A percentile compares a stretch with the other conserved stretches of the same genome.
Conservation (phyloP, 2,113 vertebrate genomes). For the Tursiops truncatus region DNA sequence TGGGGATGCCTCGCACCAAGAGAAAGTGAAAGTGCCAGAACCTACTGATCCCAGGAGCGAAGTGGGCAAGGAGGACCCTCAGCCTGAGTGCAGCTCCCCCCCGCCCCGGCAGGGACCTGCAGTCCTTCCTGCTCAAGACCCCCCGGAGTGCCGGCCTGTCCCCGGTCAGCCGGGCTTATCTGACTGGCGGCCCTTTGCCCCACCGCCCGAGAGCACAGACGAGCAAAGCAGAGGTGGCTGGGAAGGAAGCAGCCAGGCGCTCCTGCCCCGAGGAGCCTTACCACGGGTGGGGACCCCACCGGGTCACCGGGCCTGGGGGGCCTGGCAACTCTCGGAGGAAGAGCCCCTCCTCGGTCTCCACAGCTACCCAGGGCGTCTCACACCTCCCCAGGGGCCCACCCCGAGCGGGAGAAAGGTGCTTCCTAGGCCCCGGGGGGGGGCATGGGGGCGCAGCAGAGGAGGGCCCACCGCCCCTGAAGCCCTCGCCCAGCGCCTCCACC, state of each 20-base stretch:
- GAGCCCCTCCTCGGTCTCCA: not conserved
- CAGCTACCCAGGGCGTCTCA: not conserved
- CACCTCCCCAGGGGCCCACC: not conserved
- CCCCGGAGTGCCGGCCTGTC: not conserved
- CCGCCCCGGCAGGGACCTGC: not conserved
- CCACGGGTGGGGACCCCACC: not conserved
- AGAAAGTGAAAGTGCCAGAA: constrained; percentile 41
- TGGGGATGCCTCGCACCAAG: not conserved
- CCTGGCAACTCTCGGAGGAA: not conserved
- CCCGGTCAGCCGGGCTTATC: not conserved
- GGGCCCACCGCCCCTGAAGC: too few relatives aligned
- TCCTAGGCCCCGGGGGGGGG: not conserved
- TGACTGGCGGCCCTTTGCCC: not conserved
- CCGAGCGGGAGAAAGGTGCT: not conserved
- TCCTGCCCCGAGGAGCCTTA: not conserved
- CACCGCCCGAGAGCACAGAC: not conserved
- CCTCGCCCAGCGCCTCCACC: not conserved
- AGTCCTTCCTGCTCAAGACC: not conserved
- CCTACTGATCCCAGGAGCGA: not conserved
- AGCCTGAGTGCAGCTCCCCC: not conserved
- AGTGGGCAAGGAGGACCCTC: not conserved
- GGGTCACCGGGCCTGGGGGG: not conserved
- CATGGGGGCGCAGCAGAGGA: rapidly evolving
- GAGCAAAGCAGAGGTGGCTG: not conserved
- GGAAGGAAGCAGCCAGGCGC: not conserved